Conservation (phyloP, 2,888 invertebrate genomes). For the Siphlonurus alternatus region DNA sequence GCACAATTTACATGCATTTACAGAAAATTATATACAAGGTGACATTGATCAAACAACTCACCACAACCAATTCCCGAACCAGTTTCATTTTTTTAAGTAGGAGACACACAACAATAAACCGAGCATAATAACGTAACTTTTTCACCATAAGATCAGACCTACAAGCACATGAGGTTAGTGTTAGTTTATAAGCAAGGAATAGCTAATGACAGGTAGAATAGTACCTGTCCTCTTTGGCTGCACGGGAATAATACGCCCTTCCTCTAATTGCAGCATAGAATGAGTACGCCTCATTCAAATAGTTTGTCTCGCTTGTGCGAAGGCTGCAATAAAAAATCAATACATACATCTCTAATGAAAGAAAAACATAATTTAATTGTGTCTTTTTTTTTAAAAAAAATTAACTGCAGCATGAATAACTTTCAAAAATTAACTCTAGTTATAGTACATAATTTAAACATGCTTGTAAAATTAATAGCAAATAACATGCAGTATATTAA, state of each 20-base stretch:
- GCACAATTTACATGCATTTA: no score
- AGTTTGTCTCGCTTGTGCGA: constrained; percentile 90
- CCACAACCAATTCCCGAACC: constrained; percentile 72
- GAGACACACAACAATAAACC: constrained; percentile 91
- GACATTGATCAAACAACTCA: no score
- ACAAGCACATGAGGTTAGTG: constrained; percentile 15
- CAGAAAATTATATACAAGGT: no score
- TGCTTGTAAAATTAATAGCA: background rate
- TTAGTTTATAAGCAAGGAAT: background rate
- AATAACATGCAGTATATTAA: no score
- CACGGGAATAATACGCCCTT: constrained; percentile 84
- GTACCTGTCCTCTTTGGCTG: constrained; percentile 77
- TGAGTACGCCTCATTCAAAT: constrained; percentile 88
- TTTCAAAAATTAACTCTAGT: constrained; percentile 3
- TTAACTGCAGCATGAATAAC: no score
- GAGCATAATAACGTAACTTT: constrained; percentile 81
- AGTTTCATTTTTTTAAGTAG: constrained; percentile 84
- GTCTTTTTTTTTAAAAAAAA: no score
- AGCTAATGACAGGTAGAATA: background rate
- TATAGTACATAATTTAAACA: background rate
- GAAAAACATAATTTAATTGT: no score
- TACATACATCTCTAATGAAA: no score
- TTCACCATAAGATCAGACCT: constrained; percentile 90
- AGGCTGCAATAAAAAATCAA: constrained; percentile 48
- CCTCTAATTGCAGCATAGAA: constrained; percentile 93